These are phyloP conservation scores for Tychaedon coryphoeus DNA, from an alignment of 2,113 vertebrate species.

Conservation along the genomic window DNA sequence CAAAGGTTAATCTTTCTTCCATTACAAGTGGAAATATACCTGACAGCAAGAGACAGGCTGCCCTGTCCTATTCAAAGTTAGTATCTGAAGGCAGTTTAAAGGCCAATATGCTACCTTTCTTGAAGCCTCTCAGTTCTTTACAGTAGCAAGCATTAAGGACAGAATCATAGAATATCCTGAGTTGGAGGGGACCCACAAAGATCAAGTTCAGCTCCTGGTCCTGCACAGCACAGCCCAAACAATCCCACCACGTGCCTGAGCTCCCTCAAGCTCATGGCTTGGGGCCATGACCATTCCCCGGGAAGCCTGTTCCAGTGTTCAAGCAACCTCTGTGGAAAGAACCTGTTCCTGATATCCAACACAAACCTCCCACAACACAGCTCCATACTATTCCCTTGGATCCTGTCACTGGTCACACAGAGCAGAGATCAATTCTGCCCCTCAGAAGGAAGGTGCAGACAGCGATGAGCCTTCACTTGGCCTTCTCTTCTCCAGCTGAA, in stretches of 20 bases:
- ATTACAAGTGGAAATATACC: not conserved
- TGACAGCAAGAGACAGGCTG: not conserved
- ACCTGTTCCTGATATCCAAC: not conserved
- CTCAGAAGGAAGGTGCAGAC: not conserved
- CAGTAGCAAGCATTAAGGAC: not conserved
- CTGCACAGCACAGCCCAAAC: not conserved
- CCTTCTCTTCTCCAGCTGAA: not conserved
- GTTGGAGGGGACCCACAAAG: not conserved
- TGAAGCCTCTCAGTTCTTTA: not conserved
- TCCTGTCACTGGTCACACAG: too few species aligned
- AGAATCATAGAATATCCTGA: not conserved
- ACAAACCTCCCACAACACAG: not conserved
- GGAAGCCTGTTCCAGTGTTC: not conserved
- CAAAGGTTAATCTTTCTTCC: not conserved
- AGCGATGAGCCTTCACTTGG: fast-evolving
- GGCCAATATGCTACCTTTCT: not conserved
- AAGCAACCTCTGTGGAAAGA: not conserved
- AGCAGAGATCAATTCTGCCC: not conserved
- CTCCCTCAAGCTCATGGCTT: not conserved
- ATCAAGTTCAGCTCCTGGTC: not conserved
- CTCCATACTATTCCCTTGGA: not conserved
- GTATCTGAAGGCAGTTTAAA: not conserved
- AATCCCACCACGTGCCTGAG: not conserved
- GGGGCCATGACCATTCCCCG: too few species aligned
- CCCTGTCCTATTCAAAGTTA: not conserved